Conservation (phyloP, 2,797 vertebrate species). For the Sandelia bainsii region DNA sequence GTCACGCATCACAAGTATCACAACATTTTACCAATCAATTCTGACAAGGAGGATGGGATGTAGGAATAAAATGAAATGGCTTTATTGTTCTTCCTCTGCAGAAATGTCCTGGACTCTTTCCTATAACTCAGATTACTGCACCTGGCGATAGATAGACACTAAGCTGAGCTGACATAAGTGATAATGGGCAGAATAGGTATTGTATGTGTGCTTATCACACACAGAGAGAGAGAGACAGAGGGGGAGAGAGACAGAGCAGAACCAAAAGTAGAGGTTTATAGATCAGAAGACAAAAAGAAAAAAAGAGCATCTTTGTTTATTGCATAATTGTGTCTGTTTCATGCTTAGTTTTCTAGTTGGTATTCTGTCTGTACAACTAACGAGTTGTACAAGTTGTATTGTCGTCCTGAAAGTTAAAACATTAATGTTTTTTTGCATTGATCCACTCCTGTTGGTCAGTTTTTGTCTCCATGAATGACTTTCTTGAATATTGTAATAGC, state of each 20-base stretch:
- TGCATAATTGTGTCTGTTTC: neutral
- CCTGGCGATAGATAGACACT: slow-evolving; percentile 51
- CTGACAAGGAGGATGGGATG: slow-evolving; percentile 62
- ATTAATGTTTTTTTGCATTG: neutral
- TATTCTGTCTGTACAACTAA: slow-evolving; percentile 7
- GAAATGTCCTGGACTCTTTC: neutral
- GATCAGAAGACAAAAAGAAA: neutral
- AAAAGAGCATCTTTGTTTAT: neutral
- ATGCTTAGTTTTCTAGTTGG: neutral
- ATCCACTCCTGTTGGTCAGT: slow-evolving; percentile 20
- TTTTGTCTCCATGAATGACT: slow-evolving; percentile 32
- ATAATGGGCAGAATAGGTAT: slow-evolving; percentile 46
- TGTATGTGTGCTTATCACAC: slow-evolving; percentile 13
- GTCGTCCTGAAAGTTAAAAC: slow-evolving; percentile 8
- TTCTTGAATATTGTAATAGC: slow-evolving; percentile 55
- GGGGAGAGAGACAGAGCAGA: neutral
- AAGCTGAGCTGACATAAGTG: slow-evolving; percentile 48
- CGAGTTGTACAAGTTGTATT: neutral
- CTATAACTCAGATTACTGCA: slow-evolving; percentile 37
- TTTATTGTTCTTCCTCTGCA: slow-evolving; percentile 45
- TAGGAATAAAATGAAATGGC: slow-evolving; percentile 40
- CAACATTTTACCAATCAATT: slow-evolving; percentile 68
- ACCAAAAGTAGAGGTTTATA: neutral
- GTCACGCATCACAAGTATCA: slow-evolving; percentile 56
- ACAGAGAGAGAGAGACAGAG: no score